Base-by-base conservation (phyloP, 2,888 invertebrate genomes). In the Yponomeuta sedellus region DNA sequence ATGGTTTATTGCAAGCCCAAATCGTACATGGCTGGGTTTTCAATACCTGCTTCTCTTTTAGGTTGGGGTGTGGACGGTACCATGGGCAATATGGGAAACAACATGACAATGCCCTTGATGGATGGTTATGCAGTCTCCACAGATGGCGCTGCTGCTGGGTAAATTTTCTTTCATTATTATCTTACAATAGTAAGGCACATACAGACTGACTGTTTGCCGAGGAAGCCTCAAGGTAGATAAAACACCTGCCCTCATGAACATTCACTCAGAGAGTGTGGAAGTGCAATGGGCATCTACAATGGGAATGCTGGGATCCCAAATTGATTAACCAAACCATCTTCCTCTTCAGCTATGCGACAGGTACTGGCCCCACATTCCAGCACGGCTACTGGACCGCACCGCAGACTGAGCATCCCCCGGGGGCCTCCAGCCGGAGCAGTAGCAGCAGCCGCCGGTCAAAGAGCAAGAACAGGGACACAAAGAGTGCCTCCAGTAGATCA, bases 351-450 rank as follows among this genome's bases (percentile, higher is more conserved):
- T 65, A 61, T 59, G 39, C 58, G 20, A 59, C 56, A 2, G 57
- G 57, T 2, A 1, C 44, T 8, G 75, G 84, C 0, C 86, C 88
- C 1, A 86, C 88, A 22, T 88, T 87, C 76, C 90, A 90, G 71
- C 89, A 88, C 70, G 90, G 88, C 10, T 91, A 91, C 73, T 90
- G 90, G 90, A 91, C 90, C 0, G 89, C 88, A 0, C 77, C 86
- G 0, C 87, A 85, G 68, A 73, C 84, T 40, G 71, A 73, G 19
- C 71, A 75, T 4, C 72, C 76, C 67, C 69, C 22, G 64, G 68
- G 2, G 69, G 73, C 66, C 25, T 73, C 77, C 11, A 75, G 75
- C 71, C 75, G 73, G 66, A 83, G 77, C 67, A 73, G 81, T 22
- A 79, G 74, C 66, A 74, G 86, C 58, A 86, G 86, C 64, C 74